These are phyloP conservation scores for Triplophysa rosa DNA, from an alignment of 2,113 vertebrate genomes.

Conservation along the genomic window DNA sequence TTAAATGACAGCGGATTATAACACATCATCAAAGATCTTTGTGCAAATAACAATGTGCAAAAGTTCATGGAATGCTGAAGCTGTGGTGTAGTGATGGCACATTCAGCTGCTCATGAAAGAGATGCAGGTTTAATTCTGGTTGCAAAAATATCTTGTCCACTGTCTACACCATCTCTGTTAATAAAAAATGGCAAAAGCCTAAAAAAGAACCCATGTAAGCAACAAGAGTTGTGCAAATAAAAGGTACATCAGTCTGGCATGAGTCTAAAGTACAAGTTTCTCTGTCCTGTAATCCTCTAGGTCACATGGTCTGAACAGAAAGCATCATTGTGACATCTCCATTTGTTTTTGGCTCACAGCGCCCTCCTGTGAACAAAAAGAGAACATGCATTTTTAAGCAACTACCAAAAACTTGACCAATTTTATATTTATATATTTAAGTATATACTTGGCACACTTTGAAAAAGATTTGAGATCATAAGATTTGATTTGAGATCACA, in stretches of 20 bases:
- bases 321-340: neutral
- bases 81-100: neutral
- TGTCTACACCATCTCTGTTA: too few relatives aligned
- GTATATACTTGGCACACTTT: too few relatives aligned
- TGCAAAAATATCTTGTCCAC: neutral
- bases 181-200: neutral
- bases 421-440: too few relatives aligned
- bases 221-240: neutral
- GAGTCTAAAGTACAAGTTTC: neutral
- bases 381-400: neutral
- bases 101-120: neutral
- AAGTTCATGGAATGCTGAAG: neutral
- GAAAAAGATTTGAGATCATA: too few relatives aligned
- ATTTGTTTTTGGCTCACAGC: neutral
- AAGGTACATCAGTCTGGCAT: neutral
- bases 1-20: neutral
- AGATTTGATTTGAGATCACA: too few relatives aligned
- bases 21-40: neutral
- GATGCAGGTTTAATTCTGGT: neutral
- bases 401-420: too few relatives aligned
- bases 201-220: neutral
- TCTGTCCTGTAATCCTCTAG: neutral
- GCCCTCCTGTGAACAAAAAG: constrained; percentile 37
- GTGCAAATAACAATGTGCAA: neutral
- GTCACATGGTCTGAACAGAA: neutral